Conservation (phyloP, 2,797 vertebrate species). For the Cichlasoma orientale region DNA sequence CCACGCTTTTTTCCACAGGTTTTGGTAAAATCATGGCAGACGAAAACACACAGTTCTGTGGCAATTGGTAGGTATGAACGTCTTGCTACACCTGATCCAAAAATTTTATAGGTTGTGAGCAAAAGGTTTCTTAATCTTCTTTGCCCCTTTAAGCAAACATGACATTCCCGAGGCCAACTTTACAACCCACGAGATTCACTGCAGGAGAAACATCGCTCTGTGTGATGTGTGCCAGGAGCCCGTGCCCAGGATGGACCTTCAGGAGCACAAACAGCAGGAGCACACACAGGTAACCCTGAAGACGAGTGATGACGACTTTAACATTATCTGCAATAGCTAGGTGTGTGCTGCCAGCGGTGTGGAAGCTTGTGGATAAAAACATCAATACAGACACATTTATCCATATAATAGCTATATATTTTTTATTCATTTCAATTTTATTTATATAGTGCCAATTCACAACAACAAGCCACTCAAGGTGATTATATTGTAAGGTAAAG, state of each 20-base stretch:
- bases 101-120: background rate
- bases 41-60: slow-evolving; percentile 83
- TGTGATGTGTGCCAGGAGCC: slow-evolving; percentile 91
- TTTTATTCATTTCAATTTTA: background rate
- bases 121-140: background rate
- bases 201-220: slow-evolving; percentile 89
- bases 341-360: background rate
- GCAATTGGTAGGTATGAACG: slow-evolving; percentile 77
- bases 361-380: background rate
- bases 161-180: slow-evolving; percentile 93
- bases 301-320: background rate
- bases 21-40: slow-evolving; percentile 76
- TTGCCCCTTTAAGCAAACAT: slow-evolving; percentile 84
- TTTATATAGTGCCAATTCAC: background rate
- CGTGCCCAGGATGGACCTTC: slow-evolving; percentile 87
- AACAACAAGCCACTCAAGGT: background rate
- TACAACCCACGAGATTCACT: slow-evolving; percentile 96
- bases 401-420: background rate
- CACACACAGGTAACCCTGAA: slow-evolving; percentile 85
- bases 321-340: background rate
- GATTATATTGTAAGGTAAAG: background rate
- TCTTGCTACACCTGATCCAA: background rate
- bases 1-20: slow-evolving; percentile 4
- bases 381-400: background rate
- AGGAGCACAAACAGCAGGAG: slow-evolving; percentile 87